phyloP scores from a whole-genome alignment of 2,888 invertebrate genomes.

The Ceramica pisi region DNA sequence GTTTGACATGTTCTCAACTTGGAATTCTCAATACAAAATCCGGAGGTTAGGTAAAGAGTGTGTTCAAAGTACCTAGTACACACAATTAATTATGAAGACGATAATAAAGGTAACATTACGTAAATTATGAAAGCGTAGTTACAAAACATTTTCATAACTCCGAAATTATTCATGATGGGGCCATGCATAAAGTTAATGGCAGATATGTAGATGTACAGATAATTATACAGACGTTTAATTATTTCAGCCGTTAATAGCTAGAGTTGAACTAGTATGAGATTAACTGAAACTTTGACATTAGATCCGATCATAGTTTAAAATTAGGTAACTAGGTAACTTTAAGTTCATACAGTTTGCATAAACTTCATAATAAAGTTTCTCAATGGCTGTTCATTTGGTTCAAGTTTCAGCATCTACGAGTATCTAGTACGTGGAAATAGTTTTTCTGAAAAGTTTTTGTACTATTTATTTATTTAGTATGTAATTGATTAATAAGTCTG shows the following conservation, averaged over 20 bases:
- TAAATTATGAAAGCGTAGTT: slow-evolving; percentile 19
- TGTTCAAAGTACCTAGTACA: no score
- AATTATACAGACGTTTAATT: not conserved
- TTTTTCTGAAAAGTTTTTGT: not conserved
- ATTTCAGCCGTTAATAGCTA: slow-evolving; percentile 22
- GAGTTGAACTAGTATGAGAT: slow-evolving; percentile 40
- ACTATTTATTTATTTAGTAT: no score
- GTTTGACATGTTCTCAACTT: not conserved
- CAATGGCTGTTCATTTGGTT: slow-evolving; percentile 23
- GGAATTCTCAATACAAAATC: not conserved
- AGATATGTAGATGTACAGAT: slow-evolving; percentile 12
- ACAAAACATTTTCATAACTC: slow-evolving; percentile 10
- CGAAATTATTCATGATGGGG: slow-evolving; percentile 27
- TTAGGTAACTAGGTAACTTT: slow-evolving; percentile 44
- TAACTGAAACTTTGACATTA: slow-evolving; percentile 54
- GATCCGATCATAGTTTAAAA: slow-evolving; percentile 56
- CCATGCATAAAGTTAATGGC: not conserved
- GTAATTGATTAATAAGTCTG: no score
- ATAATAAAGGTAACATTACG: slow-evolving; percentile 2
- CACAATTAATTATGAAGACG: not conserved
- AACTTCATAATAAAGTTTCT: slow-evolving; percentile 35
- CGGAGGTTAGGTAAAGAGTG: not conserved
- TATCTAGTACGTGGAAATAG: not conserved
- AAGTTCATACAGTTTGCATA: slow-evolving; percentile 47
- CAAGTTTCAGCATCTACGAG: not conserved